Base-by-base conservation (phyloP, 2,797 vertebrate genomes). In the Diceros bicornis region DNA sequence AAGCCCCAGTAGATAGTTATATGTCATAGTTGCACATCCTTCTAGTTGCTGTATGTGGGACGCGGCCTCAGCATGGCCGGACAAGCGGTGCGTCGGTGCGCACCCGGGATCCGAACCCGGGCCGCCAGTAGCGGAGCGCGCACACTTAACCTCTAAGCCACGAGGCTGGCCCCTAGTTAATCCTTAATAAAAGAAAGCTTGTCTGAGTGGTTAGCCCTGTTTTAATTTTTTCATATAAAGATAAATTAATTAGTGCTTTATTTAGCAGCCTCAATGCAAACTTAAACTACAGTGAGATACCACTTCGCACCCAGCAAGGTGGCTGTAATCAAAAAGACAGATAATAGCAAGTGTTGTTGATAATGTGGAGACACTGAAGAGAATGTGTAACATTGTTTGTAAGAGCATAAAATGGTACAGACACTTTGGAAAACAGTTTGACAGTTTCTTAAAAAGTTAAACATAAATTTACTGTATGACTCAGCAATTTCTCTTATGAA, bases 161-260 rank as follows among this genome's bases (percentile, higher is more conserved):
- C 37, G 37, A 37, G 37, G 37, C 37, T 37, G 37, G 37, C 37
- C 37, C 37, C 37, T 37, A 89, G 55, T 44, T 84, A 59, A 23
- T 29, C 13, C 44, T 87, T 88, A 6, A 7, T 41, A 41, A 96
- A 97, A 74, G 62, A 66, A 90, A 79, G 12, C 27, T 1, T 50
- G n/a, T 72, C 89, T 55, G 21, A 72, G 3, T 86, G 52, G 20
- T 62, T 95, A 90, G 27, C 50, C 55, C 32, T 68, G 1, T 68
- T 88, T 29, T 91, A 32, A 52, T 74, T 47, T 86, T 77, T 90
- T 88, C 52, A 59, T 82, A 79, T 82, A 71, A 88, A 57, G 32
- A 86, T 77, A 92, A 89, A 64, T 75, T 47, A 62, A 57, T 90
- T 95, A 74, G 16, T 91, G n/a, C 74, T 90, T 57, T 74, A 79